Evolutionary conservation across 2,113 vertebrate genomes (phyloP), one percentile per base, ranked within the genome.

Genomic region (human (Homo sapiens)): DNA sequence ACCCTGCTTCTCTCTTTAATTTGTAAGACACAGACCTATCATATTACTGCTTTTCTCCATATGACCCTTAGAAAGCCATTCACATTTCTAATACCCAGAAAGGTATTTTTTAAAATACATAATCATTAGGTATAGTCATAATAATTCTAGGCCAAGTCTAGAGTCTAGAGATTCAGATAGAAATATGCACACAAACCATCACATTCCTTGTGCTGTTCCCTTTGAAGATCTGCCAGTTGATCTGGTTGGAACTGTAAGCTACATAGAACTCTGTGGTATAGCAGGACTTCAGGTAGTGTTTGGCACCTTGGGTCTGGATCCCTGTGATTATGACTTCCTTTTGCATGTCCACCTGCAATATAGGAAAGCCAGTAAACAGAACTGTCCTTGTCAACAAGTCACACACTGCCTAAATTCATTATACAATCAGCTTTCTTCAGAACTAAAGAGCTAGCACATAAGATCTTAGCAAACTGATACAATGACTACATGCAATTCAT

Each of bases 251-350:
- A 97, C 99, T 99, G 96, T 99, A 99, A 48, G 99, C 98, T 92
- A 99, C 98, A 1, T 82, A 97, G 98, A 99, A 99, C 95, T 99
- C 99, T 0, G 59, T 76, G 86, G 99, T 97, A 48, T 98, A 99
- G 82, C 99, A 98, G 32, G 98, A 97, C 7, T 66, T 98, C 1
- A 99, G 97, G 57, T 99, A 84, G 87, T 99, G 98, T 94, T 98
- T 99, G 93, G 99, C 99, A 86, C 99, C 99, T 94, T 99, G 99
- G 0, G 99, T 99, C 95, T 99, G 99, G 96, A 99, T 99, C 93
- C 99, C 99, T 35, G 99, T 99, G 94, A 99, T 96, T 85, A 99
- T 95, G 70, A 99, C 99, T 35, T 99, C 98, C 95, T 99, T 99
- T 98, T 99, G 98, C 93, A 99, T 99, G 98, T 99, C 99, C 96